These are phyloP conservation scores for Trissolcus japonicus DNA, from an alignment of 2,888 invertebrate genomes.

Conservation along the genomic window DNA sequence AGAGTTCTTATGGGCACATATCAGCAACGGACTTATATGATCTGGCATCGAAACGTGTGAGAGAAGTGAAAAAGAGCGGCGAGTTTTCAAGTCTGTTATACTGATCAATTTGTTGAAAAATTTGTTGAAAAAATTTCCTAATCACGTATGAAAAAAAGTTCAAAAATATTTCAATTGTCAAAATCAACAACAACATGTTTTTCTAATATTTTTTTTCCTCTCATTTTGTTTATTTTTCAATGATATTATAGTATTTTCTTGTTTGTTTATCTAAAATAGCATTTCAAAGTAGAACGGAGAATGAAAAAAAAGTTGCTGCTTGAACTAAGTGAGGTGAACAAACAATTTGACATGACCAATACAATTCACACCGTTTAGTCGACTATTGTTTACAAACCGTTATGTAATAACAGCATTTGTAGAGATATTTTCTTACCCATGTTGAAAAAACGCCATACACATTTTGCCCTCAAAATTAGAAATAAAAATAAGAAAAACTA, in stretches of 20 bases:
- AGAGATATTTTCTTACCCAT: not conserved
- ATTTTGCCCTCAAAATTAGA: not conserved
- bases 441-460: not conserved
- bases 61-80: constrained; percentile 28
- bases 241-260: not conserved
- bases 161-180: not conserved
- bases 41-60: constrained; percentile 19
- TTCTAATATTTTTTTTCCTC: too few species aligned
- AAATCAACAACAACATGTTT: not conserved
- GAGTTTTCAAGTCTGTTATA: constrained; percentile 20
- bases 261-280: not conserved
- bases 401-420: constrained; percentile 11
- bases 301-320: not conserved
- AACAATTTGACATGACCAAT: constrained; percentile 19
- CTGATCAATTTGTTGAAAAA: constrained; percentile 30
- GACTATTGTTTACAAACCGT: constrained; percentile 31
- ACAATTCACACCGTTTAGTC: constrained; percentile 21
- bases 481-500: not conserved
- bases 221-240: not conserved
- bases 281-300: too few species aligned
- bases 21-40: constrained; percentile 60
- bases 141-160: not conserved
- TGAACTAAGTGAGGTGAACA: constrained; percentile 27
- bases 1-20: constrained; percentile 48
- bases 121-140: constrained; percentile 15